phyloP scores from a whole-genome alignment of 2,888 invertebrate genomes.

The Dicycla oo region DNA sequence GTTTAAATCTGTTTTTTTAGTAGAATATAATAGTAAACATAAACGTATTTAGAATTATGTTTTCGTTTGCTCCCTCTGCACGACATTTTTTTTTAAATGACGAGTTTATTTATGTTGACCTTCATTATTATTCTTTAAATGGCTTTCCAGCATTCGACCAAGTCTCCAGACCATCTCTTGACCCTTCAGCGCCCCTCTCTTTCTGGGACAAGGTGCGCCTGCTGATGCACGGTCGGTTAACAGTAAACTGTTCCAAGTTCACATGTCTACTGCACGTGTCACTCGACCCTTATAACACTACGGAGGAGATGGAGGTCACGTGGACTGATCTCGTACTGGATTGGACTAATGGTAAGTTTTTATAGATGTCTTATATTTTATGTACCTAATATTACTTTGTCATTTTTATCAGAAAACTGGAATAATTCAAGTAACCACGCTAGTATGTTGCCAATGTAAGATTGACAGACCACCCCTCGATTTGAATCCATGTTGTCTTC shows the following conservation, averaged over 20 bases:
- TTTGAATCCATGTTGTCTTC: too few species aligned
- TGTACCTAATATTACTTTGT: neutral
- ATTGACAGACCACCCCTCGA: too few species aligned
- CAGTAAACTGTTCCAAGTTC: constrained; percentile 96
- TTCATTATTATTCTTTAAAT: too few species aligned
- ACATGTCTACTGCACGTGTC: constrained; percentile 98
- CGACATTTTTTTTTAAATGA: too few species aligned
- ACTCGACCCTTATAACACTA: constrained; percentile 99
- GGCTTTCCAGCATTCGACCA: constrained; percentile 93
- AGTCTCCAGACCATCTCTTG: constrained; percentile 95
- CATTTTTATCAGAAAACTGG: neutral
- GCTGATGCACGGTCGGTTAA: constrained; percentile 97
- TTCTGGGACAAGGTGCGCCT: constrained; percentile 99
- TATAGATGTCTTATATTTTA: too few species aligned
- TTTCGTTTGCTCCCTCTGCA: too few species aligned
- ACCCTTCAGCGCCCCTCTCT: constrained; percentile 97
- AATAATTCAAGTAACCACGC: neutral
- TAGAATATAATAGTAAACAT: too few species aligned
- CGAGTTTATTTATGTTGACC: too few species aligned
- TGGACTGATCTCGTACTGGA: constrained; percentile 98
- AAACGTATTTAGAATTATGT: too few species aligned
- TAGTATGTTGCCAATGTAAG: too few species aligned
- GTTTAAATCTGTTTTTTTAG: too few species aligned
- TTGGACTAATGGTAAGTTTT: constrained; percentile 95
- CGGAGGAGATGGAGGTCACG: constrained; percentile 99